Percentiles rank a stretch among this genome's conserved stretches.
These are phyloP conservation scores for Lasioglossum malachurum DNA, from an alignment of 2,888 invertebrate species.

Conservation along the genomic window DNA sequence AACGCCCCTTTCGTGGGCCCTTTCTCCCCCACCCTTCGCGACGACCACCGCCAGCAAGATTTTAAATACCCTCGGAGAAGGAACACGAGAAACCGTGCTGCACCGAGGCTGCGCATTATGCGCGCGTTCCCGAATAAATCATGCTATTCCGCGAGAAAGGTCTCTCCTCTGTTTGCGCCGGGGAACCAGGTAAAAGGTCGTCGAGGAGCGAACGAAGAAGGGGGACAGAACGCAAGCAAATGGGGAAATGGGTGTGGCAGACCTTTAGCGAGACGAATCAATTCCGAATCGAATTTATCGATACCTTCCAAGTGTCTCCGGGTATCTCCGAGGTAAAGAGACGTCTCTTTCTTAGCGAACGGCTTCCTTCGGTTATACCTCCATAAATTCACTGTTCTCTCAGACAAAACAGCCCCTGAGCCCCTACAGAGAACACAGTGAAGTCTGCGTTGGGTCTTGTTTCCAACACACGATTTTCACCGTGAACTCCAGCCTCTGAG, in stretches of 20 bases:
- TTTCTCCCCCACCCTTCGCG: conserved; percentile 15
- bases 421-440: neutral
- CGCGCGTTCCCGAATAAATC: conserved; percentile 37
- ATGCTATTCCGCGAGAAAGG: conserved; percentile 19
- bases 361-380: neutral
- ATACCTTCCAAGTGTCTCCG: neutral
- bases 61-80: conserved; percentile 65
- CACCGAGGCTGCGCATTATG: conserved; percentile 18
- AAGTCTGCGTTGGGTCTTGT: neutral
- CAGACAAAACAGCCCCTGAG: neutral
- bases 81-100: conserved; percentile 53
- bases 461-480: neutral
- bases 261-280: conserved; percentile 32
- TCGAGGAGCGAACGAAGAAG: neutral
- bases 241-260: conserved; percentile 29
- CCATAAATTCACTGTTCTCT: neutral
- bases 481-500: neutral
- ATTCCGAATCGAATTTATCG: conserved; percentile 41
- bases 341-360: neutral
- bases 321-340: neutral
- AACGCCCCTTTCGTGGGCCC: conserved; percentile 67
- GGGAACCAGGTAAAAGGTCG: neutral
- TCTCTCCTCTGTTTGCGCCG: neutral
- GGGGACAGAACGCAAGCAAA: neutral
- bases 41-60: conserved; percentile 47